Percentiles rank a stretch among this genome's conserved stretches.
Evolutionary conservation across 2,797 vertebrate genomes (phyloP).

Genomic region (Rhinella marina): DNA sequence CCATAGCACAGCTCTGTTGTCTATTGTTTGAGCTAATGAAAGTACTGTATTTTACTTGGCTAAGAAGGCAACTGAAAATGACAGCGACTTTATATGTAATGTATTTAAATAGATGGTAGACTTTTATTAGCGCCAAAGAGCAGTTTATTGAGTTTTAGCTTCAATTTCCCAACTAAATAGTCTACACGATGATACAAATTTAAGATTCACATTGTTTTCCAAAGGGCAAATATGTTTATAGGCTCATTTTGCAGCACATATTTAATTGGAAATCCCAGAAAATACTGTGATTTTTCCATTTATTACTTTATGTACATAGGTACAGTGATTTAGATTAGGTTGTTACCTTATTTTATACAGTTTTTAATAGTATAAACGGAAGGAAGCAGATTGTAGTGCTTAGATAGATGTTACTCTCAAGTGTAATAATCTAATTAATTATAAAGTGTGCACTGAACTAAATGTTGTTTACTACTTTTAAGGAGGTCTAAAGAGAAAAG

Average conservation of each 20-base stretch:
- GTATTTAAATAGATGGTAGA: constrained; percentile 69
- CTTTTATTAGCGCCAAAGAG: constrained; percentile 62
- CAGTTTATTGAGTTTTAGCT: constrained; percentile 67
- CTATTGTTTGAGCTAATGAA: constrained; percentile 73
- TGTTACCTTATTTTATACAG: constrained; percentile 1
- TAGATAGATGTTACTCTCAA: neutral
- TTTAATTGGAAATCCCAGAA: constrained; percentile 9
- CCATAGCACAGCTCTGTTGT: constrained; percentile 67
- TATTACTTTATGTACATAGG: constrained; percentile 3
- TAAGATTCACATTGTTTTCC: constrained; percentile 35
- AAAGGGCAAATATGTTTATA: neutral
- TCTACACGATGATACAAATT: constrained; percentile 10
- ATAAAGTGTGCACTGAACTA: neutral
- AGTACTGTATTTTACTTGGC: constrained; percentile 69
- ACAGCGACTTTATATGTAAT: constrained; percentile 71
- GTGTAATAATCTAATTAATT: constrained; percentile 6
- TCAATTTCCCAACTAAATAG: constrained; percentile 71
- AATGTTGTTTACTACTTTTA: neutral
- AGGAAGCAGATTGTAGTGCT: constrained; percentile 2
- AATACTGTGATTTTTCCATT: constrained; percentile 4
- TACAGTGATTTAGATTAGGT: neutral
- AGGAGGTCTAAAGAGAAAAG: neutral
- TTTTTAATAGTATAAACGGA: neutral
- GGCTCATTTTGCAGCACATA: neutral
- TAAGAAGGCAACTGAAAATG: constrained; percentile 68